These are phyloP conservation scores for Lasioglossum leucozonium DNA, from an alignment of 2,888 invertebrate genomes.

Conservation along the genomic window DNA sequence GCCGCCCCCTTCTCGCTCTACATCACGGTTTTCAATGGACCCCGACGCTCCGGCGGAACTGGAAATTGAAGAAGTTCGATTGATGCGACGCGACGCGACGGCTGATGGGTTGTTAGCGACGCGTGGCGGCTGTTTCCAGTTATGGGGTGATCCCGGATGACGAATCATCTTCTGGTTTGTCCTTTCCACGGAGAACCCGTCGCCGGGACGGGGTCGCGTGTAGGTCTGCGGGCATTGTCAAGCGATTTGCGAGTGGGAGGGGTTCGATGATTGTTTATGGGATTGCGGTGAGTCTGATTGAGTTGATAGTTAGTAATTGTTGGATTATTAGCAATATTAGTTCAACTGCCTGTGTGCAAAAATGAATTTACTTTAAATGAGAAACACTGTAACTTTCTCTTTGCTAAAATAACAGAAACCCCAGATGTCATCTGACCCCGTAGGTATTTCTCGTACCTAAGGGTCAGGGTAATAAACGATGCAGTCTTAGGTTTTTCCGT, in stretches of 20 bases:
- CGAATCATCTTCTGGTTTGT: conserved; percentile 17
- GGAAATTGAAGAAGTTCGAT: conserved; percentile 58
- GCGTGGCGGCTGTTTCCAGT: conserved; percentile 38
- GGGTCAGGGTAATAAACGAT: too few relatives aligned
- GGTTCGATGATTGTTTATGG: not conserved
- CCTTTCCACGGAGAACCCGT: not conserved
- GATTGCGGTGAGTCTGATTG: not conserved
- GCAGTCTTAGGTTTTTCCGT: too few relatives aligned
- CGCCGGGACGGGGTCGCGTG: not conserved
- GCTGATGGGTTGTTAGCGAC: conserved; percentile 46
- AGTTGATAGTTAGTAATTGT: not conserved
- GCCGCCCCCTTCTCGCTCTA: conserved; percentile 5
- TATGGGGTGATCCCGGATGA: conserved; percentile 25
- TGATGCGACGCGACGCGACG: conserved; percentile 21
- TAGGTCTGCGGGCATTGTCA: not conserved
- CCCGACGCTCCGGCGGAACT: conserved; percentile 33
- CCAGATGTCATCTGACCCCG: too few relatives aligned
- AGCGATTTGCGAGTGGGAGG: not conserved
- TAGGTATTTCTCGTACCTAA: too few relatives aligned
- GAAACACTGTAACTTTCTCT: too few relatives aligned
- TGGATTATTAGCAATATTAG: too few relatives aligned
- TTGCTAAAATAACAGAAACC: too few relatives aligned
- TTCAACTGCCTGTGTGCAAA: too few relatives aligned
- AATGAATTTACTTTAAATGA: too few relatives aligned
- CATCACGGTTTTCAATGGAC: conserved; percentile 39